phyloP scores from a whole-genome alignment of 1,140 invertebrate genomes.

The Sipha flava region DNA sequence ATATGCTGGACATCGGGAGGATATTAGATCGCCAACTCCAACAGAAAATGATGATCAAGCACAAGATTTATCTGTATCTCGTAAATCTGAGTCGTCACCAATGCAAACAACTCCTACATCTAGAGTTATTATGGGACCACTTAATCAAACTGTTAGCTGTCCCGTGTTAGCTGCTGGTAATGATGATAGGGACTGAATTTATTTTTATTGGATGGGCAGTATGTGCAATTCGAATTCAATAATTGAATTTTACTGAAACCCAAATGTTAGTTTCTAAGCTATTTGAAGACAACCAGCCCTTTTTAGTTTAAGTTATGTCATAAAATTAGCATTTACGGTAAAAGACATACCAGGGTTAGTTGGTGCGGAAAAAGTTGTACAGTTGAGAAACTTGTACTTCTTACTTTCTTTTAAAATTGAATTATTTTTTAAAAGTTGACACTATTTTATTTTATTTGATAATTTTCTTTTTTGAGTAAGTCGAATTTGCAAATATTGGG shows the following conservation, averaged over 20 bases:
- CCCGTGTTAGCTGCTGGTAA: conserved; percentile 37
- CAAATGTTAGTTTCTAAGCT: conserved; percentile 11
- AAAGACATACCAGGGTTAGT: conserved; percentile 16
- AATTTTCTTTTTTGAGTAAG: neutral
- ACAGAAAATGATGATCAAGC: conserved; percentile 43
- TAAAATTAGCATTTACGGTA: neutral
- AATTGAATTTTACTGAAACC: conserved; percentile 21
- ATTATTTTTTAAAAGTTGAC: conserved; percentile 3
- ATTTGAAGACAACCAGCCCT: neutral
- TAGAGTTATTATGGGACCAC: conserved; percentile 41
- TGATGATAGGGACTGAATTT: conserved; percentile 33
- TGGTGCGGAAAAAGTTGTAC: neutral
- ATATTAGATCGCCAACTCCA: conserved; percentile 32
- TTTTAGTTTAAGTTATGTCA: neutral
- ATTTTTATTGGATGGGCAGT: neutral
- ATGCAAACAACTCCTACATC: conserved; percentile 35
- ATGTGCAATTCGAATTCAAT: conserved; percentile 28
- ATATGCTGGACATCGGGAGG: conserved; percentile 36
- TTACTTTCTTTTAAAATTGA: neutral
- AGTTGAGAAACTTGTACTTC: neutral
- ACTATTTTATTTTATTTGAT: neutral
- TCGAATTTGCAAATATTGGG: conserved; percentile 10
- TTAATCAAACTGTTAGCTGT: conserved; percentile 38
- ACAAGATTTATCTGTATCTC: conserved; percentile 47
- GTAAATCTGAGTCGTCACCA: conserved; percentile 40